These are phyloP conservation scores for Probosciger aterrimus DNA, from an alignment of 2,113 vertebrate species.

Conservation along the genomic window DNA sequence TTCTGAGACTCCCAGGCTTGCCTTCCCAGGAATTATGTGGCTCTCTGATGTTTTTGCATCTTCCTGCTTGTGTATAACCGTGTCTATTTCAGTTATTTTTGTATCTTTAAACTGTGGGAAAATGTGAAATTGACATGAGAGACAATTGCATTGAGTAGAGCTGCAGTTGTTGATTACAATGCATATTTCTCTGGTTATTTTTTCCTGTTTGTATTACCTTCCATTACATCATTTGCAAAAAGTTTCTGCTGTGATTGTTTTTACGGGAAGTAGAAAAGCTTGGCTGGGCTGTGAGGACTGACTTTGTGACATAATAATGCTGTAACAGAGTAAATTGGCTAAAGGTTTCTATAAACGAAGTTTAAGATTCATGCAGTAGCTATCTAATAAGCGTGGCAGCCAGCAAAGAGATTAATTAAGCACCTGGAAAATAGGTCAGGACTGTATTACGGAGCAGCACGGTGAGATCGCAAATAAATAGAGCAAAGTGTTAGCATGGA, in stretches of 20 bases:
- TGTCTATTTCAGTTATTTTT: not conserved
- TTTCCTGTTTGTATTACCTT: not conserved
- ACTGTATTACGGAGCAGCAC: conserved; percentile 43
- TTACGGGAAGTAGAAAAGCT: not conserved
- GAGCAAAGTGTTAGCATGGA: conserved; percentile 2
- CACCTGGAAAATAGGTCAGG: conserved; percentile 67
- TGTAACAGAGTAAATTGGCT: not conserved
- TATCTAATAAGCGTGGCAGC: not conserved
- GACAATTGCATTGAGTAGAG: not conserved
- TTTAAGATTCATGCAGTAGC: not conserved
- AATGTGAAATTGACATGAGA: accelerated
- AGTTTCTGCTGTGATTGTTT: not conserved
- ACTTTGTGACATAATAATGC: not conserved
- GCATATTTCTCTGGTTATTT: not conserved
- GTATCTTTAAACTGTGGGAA: not conserved
- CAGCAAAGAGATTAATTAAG: conserved; percentile 58
- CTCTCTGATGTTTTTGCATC: not conserved
- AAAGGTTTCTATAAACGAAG: not conserved
- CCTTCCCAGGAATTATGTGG: not conserved
- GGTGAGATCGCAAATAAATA: conserved; percentile 58
- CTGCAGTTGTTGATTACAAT: not conserved
- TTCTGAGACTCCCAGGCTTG: not conserved
- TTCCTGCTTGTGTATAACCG: not conserved
- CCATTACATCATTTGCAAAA: not conserved
- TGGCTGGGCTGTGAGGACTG: not conserved